Conservation (phyloP, 2,888 invertebrate species). For the Athetis lepigone region DNA sequence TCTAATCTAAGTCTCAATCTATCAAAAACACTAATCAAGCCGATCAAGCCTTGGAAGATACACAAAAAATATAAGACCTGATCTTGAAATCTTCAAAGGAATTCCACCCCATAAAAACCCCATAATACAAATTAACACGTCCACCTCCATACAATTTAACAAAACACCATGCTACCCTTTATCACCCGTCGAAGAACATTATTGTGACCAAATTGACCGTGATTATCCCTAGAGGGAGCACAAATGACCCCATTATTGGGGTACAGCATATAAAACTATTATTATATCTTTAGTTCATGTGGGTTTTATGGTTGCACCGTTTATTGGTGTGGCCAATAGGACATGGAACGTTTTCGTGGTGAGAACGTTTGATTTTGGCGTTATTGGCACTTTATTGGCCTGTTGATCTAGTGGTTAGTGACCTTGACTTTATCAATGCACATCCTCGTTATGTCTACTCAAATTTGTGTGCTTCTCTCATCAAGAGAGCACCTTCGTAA, state of each 20-base stretch:
- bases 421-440: no score
- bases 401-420: no score
- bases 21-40: no score
- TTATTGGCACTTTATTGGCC: no score
- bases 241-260: slow-evolving; percentile 53
- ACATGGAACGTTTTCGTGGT: no score
- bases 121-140: slow-evolving; percentile 7
- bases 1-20: no score
- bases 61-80: neutral
- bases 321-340: slow-evolving; percentile 1
- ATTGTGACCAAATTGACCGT: slow-evolving; percentile 56
- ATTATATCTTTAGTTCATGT: slow-evolving; percentile 37
- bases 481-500: no score
- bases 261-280: slow-evolving; percentile 48
- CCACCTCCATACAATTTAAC: slow-evolving; percentile 32
- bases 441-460: no score
- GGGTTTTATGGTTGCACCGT: slow-evolving; percentile 4
- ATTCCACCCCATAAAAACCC: neutral
- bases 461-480: no score
- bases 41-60: no score
- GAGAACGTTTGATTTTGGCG: no score
- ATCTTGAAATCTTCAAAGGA: neutral
- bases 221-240: slow-evolving; percentile 44
- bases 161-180: slow-evolving; percentile 22
- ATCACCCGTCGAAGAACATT: slow-evolving; percentile 42